Conservation (phyloP, 2,113 vertebrate genomes). For the Apodemus speciosus region DNA sequence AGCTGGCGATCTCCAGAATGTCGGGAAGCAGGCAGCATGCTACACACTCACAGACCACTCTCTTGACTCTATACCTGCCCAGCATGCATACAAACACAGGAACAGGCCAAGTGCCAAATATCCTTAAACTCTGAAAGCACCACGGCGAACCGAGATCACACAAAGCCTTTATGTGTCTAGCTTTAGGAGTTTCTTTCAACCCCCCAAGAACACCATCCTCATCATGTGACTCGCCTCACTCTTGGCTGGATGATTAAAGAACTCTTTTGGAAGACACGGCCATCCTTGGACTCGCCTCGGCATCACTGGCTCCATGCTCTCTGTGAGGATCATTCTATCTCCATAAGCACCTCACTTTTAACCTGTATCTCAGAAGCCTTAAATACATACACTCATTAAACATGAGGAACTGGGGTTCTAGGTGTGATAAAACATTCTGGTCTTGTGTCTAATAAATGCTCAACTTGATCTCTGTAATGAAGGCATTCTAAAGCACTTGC, state of each 20-base stretch:
- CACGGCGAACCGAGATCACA: neutral
- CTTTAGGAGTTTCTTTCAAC: neutral
- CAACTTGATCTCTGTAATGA: neutral
- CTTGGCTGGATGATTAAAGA: neutral
- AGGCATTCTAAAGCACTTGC: neutral
- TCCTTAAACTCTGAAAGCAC: neutral
- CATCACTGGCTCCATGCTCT: neutral
- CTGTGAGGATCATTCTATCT: neutral
- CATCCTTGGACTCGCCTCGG: neutral
- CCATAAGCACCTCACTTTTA: neutral
- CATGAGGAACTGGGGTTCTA: neutral
- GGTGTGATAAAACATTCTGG: neutral
- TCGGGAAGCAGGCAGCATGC: neutral
- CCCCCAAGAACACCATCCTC: neutral
- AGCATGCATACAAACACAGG: neutral
- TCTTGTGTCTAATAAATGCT: neutral
- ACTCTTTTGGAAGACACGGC: neutral
- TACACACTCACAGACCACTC: neutral
- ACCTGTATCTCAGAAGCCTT: neutral
- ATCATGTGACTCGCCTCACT: neutral
- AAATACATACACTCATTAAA: neutral
- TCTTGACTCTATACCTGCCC: neutral
- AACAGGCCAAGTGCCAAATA: neutral
- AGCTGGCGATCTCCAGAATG: neutral
- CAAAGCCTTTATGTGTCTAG: neutral